Percentiles rank a stretch among this genome's conserved stretches.
These are phyloP conservation scores for Falco columbarius DNA, from an alignment of 2,797 vertebrate species.

Conservation along the genomic window DNA sequence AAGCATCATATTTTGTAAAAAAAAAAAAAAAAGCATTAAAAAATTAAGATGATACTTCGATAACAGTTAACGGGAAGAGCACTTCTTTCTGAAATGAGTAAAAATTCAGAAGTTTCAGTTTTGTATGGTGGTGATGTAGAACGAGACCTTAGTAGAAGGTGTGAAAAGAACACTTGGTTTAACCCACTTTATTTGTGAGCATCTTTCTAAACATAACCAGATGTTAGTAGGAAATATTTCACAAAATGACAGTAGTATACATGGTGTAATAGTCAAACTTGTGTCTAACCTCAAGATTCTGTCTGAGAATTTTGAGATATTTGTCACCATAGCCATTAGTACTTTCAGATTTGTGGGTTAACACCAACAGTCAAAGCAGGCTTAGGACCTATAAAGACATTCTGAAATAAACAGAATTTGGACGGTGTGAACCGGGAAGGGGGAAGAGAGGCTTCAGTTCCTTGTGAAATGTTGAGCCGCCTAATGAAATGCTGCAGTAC, in stretches of 20 bases:
- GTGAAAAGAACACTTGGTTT: background rate
- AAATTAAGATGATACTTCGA: background rate
- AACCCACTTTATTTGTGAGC: background rate
- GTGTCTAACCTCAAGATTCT: background rate
- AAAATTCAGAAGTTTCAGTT: background rate
- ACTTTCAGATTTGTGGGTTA: background rate
- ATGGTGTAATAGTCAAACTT: background rate
- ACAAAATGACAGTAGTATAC: background rate
- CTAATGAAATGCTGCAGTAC: too few species aligned
- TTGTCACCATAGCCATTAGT: background rate
- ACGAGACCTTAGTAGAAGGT: background rate
- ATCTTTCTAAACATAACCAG: background rate
- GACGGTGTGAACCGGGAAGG: background rate
- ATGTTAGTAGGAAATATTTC: background rate
- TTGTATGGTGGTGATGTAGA: background rate
- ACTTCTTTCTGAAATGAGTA: background rate
- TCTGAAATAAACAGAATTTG: background rate
- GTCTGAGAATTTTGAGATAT: background rate
- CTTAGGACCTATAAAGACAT: background rate
- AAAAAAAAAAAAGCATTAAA: background rate
- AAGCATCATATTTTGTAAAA: background rate
- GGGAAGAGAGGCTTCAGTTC: background rate
- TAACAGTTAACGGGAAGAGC: background rate
- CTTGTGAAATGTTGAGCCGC: background rate
- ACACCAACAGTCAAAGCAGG: background rate